These are phyloP conservation scores for Leptinotarsa tumamoca DNA, from an alignment of 2,888 invertebrate genomes.

Conservation along the genomic window DNA sequence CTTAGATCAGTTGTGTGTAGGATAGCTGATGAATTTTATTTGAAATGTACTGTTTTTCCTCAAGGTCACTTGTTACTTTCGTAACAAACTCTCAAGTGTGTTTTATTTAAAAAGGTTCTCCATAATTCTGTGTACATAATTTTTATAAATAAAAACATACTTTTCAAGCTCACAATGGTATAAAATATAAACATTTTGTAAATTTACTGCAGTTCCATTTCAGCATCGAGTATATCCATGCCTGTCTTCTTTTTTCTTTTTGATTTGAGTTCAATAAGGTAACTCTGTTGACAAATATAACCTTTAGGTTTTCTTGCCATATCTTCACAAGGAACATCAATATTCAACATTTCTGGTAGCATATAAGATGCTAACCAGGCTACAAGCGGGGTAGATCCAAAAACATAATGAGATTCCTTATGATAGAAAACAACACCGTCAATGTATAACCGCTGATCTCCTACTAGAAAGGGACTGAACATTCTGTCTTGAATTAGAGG, in stretches of 20 bases:
- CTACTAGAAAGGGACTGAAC: constrained; percentile 60
- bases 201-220: constrained; percentile 7
- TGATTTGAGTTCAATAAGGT: constrained; percentile 67
- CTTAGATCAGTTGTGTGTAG: no score
- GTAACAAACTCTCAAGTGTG: no score
- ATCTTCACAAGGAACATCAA: constrained; percentile 66
- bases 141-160: no score
- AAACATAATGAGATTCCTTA: constrained; percentile 79
- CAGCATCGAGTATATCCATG: background rate
- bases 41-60: no score
- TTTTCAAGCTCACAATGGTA: no score
- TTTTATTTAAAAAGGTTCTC: no score
- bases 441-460: constrained; percentile 68
- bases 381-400: constrained; percentile 86
- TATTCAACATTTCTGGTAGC: constrained; percentile 81
- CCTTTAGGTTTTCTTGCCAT: constrained; percentile 65
- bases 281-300: constrained; percentile 69
- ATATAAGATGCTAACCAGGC: constrained; percentile 93
- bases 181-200: no score
- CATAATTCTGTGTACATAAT: no score
- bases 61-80: no score
- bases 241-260: constrained; percentile 34
- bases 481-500: constrained; percentile 67
- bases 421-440: constrained; percentile 96
- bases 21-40: no score